Conservation (phyloP, 2,888 invertebrate species). For the Isoperla grammatica region DNA sequence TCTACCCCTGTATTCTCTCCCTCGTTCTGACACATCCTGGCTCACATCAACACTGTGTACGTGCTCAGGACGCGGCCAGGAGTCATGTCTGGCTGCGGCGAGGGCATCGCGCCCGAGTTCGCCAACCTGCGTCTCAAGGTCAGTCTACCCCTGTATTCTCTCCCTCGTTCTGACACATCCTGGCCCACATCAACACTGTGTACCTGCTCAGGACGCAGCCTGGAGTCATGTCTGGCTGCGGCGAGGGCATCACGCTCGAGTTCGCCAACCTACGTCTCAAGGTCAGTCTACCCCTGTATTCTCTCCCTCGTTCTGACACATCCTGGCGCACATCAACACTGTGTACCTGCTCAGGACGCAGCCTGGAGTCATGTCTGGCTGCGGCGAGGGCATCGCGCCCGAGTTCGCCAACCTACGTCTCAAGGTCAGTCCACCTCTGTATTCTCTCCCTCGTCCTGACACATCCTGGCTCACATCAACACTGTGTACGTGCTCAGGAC, state of each 20-base stretch:
- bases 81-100: constrained; percentile 57
- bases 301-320: no score
- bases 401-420: constrained; percentile 64
- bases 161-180: no score
- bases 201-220: constrained; percentile 83
- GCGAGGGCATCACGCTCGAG: constrained; percentile 54
- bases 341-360: constrained; percentile 86
- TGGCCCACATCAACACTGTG: constrained; percentile 91
- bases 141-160: no score
- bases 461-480: constrained; percentile 88
- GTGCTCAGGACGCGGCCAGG: constrained; percentile 80
- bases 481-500: constrained; percentile 89
- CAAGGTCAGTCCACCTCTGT: no score
- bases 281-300: no score
- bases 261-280: constrained; percentile 66
- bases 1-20: no score
- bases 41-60: constrained; percentile 93
- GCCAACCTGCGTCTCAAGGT: constrained; percentile 68
- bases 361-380: constrained; percentile 68
- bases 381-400: constrained; percentile 49
- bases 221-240: constrained; percentile 64
- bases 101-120: constrained; percentile 58
- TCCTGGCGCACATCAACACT: constrained; percentile 89
- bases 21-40: no score
- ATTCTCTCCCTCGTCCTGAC: no score